These are phyloP conservation scores for Halichoeres trimaculatus DNA, from an alignment of 2,113 vertebrate genomes.

Conservation along the genomic window DNA sequence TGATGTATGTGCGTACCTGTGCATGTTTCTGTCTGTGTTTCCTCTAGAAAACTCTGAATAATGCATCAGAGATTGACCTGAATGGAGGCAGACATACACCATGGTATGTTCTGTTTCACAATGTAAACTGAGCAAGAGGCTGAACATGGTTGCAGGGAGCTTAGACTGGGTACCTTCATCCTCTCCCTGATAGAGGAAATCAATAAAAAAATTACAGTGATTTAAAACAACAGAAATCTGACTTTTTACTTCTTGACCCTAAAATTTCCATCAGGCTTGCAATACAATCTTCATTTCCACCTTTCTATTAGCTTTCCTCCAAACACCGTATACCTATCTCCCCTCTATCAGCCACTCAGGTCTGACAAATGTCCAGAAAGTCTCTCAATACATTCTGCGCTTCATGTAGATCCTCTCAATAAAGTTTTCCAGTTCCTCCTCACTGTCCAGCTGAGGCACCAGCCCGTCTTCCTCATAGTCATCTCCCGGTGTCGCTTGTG, in stretches of 20 bases:
- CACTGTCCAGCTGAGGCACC: slow-evolving; percentile 82
- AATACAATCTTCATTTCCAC: slow-evolving; percentile 58
- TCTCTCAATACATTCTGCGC: slow-evolving; percentile 85
- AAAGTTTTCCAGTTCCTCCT: slow-evolving; percentile 93
- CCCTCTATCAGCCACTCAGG: slow-evolving; percentile 66
- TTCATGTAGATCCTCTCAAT: slow-evolving; percentile 91
- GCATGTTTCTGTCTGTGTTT: slow-evolving; percentile 37
- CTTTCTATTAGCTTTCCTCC: slow-evolving; percentile 58
- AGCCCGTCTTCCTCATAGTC: slow-evolving; percentile 84
- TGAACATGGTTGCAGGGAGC: slow-evolving; percentile 79
- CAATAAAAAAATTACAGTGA: slow-evolving; percentile 77
- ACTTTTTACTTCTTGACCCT: slow-evolving; percentile 65
- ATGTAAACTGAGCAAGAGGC: slow-evolving; percentile 86
- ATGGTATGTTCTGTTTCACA: slow-evolving; percentile 81
- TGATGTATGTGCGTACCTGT: slow-evolving; percentile 16
- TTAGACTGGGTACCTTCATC: slow-evolving; percentile 62
- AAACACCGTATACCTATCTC: slow-evolving; percentile 62
- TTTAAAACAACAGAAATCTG: slow-evolving; percentile 77
- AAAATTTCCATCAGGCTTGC: slow-evolving; percentile 62
- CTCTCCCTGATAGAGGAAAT: slow-evolving; percentile 72
- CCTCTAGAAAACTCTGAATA: slow-evolving; percentile 67
- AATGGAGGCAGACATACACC: slow-evolving; percentile 82
- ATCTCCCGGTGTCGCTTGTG: slow-evolving; percentile 71
- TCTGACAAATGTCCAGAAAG: slow-evolving; percentile 60
- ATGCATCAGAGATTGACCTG: slow-evolving; percentile 82